Evolutionary conservation across 2,797 vertebrate species (phyloP).

Genomic region (Parauchenoglanis ngamensis): DNA sequence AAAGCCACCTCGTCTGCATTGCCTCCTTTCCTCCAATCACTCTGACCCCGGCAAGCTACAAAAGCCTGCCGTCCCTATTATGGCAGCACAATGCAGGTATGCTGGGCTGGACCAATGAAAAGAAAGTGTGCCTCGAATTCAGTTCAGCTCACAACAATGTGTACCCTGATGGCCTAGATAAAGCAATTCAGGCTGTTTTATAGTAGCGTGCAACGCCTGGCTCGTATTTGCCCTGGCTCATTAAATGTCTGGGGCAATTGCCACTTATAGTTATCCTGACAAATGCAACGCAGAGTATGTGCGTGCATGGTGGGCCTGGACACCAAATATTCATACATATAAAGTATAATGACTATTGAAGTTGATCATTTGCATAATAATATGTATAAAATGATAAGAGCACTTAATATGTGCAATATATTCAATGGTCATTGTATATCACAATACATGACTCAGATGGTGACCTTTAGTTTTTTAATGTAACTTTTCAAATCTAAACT

Average conservation of each 20-base stretch:
- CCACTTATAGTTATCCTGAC: slow-evolving; percentile 17
- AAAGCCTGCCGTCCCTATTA: slow-evolving; percentile 40
- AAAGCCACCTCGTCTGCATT: slow-evolving; percentile 22
- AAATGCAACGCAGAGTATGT: background rate
- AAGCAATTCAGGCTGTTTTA: slow-evolving; percentile 3
- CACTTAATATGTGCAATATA: background rate
- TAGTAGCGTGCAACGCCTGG: slow-evolving; percentile 19
- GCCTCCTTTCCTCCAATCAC: slow-evolving; percentile 35
- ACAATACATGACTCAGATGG: background rate
- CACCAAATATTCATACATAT: background rate
- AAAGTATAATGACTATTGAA: background rate
- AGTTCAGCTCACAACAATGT: slow-evolving; percentile 28
- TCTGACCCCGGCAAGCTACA: slow-evolving; percentile 32
- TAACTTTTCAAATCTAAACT: background rate
- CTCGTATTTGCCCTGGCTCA: slow-evolving; percentile 41
- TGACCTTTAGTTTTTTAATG: background rate
- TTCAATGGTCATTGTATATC: background rate
- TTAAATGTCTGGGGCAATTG: slow-evolving; percentile 40
- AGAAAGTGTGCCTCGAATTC: slow-evolving; percentile 28
- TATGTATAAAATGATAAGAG: background rate
- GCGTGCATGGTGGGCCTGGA: background rate
- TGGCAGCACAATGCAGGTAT: slow-evolving; percentile 38
- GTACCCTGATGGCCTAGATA: slow-evolving; percentile 35
- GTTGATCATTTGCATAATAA: background rate
- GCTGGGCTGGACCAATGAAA: slow-evolving; percentile 6